These are phyloP conservation scores for Eriocheir sinensis DNA, from an alignment of 1,140 invertebrate genomes.

Conservation along the genomic window DNA sequence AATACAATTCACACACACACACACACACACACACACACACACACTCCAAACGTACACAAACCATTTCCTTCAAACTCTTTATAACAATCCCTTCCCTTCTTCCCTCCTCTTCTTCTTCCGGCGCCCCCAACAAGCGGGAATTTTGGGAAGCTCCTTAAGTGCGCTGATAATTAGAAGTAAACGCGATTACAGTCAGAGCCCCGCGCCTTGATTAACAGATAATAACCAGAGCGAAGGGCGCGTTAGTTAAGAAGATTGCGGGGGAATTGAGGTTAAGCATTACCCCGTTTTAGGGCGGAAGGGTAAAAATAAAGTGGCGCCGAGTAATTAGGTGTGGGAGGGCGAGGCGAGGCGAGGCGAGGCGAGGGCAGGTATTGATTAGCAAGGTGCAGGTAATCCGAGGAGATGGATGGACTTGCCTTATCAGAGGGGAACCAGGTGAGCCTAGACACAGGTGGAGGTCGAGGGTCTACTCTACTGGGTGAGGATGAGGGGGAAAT, in stretches of 20 bases:
- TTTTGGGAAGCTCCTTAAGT: conserved; percentile 4
- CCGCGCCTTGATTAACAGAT: not conserved
- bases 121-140: not conserved
- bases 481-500: not conserved
- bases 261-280: conserved; percentile 11
- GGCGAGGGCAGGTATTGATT: conserved; percentile 20
- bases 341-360: not conserved
- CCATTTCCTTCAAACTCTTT: too few species aligned
- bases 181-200: conserved; percentile 7
- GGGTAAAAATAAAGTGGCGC: conserved; percentile 2
- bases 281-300: not conserved
- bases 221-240: conserved; percentile 4
- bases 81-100: conserved; percentile 7
- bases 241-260: conserved; percentile 24
- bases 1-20: too few species aligned
- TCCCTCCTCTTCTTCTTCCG: not conserved
- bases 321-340: conserved; percentile 22
- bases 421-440: not conserved
- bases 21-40: too few species aligned
- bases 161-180: conserved; percentile 16
- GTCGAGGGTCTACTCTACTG: not conserved
- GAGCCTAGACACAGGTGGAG: too few species aligned
- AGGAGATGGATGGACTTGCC: not conserved
- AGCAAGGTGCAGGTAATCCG: conserved; percentile 6
- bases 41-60: too few species aligned